phyloP scores from a whole-genome alignment of 2,113 vertebrate genomes.

The Pleuronectes platessa region DNA sequence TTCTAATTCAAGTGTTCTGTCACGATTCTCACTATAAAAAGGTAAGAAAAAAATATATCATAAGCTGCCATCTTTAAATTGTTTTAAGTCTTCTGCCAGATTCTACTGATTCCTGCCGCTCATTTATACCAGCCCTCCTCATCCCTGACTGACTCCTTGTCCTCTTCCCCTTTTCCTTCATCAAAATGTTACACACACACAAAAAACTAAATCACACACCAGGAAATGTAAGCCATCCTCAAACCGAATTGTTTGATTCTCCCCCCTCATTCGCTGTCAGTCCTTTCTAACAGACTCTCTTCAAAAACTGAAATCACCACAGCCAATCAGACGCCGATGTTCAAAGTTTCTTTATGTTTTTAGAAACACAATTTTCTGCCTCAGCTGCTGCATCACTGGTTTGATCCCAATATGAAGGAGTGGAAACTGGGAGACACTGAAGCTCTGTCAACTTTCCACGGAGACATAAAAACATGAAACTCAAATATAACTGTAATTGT shows the following conservation, averaged over 20 bases:
- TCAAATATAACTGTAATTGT: slow-evolving; percentile 34
- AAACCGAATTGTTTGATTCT: background rate
- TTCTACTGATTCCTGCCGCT: too few species aligned
- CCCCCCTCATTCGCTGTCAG: background rate
- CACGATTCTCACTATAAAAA: too few species aligned
- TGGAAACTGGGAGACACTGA: slow-evolving; percentile 40
- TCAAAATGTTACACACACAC: too few species aligned
- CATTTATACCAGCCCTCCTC: too few species aligned
- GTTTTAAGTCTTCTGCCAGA: too few species aligned
- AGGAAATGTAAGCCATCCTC: too few species aligned
- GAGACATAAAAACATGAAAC: slow-evolving; percentile 13
- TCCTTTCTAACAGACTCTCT: background rate
- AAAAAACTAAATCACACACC: too few species aligned
- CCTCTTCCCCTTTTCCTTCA: too few species aligned
- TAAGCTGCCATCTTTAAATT: too few species aligned
- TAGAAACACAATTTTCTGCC: background rate
- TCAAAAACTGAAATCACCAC: background rate
- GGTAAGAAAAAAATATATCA: too few species aligned
- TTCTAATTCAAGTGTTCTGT: too few species aligned
- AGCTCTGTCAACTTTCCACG: slow-evolving; percentile 25
- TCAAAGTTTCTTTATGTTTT: background rate
- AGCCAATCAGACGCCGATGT: background rate
- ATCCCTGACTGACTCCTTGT: too few species aligned
- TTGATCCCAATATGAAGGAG: slow-evolving; percentile 35
- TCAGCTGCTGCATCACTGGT: slow-evolving; percentile 24